Percentiles rank a stretch among this genome's conserved stretches.
Evolutionary conservation across 2,888 invertebrate species (phyloP).

Genomic region (Nephrotoma guestfalica): DNA sequence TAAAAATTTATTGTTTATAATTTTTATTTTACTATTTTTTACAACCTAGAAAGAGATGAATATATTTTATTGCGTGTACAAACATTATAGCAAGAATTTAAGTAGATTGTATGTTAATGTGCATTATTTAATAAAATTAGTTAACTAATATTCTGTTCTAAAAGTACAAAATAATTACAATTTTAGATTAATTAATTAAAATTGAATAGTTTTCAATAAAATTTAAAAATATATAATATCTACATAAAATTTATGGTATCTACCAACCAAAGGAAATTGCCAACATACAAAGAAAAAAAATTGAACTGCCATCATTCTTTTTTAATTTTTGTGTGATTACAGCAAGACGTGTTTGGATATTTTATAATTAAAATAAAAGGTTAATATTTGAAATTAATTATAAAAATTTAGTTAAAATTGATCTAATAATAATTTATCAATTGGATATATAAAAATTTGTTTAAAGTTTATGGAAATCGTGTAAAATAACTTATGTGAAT

Average conservation of each 20-base stretch:
- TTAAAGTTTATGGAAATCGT: background rate
- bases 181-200: background rate
- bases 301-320: background rate
- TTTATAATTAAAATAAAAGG: conserved; percentile 29
- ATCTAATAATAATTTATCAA: background rate
- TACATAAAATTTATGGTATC: background rate
- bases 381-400: background rate
- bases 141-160: background rate
- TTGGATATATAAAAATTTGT: background rate
- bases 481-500: background rate
- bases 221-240: background rate
- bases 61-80: background rate
- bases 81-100: background rate
- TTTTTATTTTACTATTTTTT: background rate
- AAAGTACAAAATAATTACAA: background rate
- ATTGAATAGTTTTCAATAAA: background rate
- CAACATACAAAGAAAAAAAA: background rate
- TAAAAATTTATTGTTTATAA: background rate
- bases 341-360: conserved; percentile 31
- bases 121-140: background rate
- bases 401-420: background rate
- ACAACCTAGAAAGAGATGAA: background rate
- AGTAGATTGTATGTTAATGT: background rate
- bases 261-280: background rate
- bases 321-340: background rate